phyloP scores from a whole-genome alignment of 37 sponge, comb jelly and placozoan species.

The Beroe forskalii region DNA sequence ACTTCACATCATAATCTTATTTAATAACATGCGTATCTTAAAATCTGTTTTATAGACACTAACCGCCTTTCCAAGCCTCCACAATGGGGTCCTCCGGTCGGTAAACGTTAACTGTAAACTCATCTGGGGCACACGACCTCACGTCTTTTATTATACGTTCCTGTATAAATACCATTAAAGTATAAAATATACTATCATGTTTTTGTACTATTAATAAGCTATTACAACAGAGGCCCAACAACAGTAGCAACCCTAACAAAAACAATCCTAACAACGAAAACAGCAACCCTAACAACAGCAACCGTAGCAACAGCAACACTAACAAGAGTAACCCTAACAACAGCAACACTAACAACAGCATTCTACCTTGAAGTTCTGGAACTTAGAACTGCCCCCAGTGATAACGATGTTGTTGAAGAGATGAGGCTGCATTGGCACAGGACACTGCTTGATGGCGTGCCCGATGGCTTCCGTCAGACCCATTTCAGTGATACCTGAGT shows the following conservation, averaged over 20 bases:
- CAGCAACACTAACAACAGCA: no score
- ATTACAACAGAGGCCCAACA: no score
- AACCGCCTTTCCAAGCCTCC: slow-evolving; percentile 83
- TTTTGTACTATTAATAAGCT: no score
- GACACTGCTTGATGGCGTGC: slow-evolving; percentile 77
- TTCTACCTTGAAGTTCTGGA: slow-evolving; percentile 76
- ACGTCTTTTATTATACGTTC: slow-evolving; percentile 77
- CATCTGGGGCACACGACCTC: slow-evolving; percentile 71
- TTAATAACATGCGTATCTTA: no score
- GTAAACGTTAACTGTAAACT: slow-evolving; percentile 71
- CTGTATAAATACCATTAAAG: neutral
- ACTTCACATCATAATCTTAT: no score
- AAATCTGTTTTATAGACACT: no score
- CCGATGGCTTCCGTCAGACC: slow-evolving; percentile 88
- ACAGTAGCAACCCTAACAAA: no score
- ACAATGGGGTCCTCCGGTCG: slow-evolving; percentile 70
- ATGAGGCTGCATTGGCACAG: slow-evolving; percentile 82
- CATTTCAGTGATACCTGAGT: slow-evolving; percentile 76
- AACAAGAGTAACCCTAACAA: no score
- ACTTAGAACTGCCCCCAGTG: slow-evolving; percentile 85
- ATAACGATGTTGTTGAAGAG: slow-evolving; percentile 87
- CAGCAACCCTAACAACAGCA: no score
- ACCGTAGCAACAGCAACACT: no score
- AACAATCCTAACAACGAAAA: no score
- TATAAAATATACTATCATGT: no score